phyloP scores from a whole-genome alignment of 2,888 invertebrate genomes.

The Eupithecia dodoneata region DNA sequence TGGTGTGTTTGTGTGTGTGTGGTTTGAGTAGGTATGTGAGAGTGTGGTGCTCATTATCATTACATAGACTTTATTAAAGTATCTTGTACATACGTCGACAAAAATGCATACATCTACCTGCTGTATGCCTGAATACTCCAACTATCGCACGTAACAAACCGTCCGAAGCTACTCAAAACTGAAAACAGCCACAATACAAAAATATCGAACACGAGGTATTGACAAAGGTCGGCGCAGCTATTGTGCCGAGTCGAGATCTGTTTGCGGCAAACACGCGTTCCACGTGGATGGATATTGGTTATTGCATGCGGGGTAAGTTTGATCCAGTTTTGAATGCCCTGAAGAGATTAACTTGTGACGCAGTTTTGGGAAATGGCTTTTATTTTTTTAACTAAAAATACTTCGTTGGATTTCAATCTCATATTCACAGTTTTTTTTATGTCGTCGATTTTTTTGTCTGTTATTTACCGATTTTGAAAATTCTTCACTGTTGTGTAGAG shows the following conservation, averaged over 20 bases:
- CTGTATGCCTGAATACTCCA: not conserved
- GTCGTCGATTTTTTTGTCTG: no score
- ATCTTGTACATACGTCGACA: not conserved
- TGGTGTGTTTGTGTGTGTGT: no score
- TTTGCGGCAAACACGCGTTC: slow-evolving; percentile 55
- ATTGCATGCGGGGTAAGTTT: slow-evolving; percentile 29
- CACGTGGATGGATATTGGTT: slow-evolving; percentile 39
- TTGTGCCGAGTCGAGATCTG: slow-evolving; percentile 51
- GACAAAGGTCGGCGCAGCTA: slow-evolving; percentile 50
- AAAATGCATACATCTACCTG: not conserved
- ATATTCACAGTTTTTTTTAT: not conserved
- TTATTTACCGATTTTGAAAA: no score
- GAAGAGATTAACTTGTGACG: not conserved
- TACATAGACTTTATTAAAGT: no score
- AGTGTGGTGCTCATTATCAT: no score
- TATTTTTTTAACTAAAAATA: no score
- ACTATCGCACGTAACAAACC: not conserved
- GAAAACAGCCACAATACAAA: slow-evolving; percentile 29
- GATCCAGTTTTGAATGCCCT: slow-evolving; percentile 16
- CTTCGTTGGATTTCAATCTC: not conserved
- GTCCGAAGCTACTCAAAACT: slow-evolving; percentile 9
- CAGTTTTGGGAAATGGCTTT: not conserved
- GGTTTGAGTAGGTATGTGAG: no score
- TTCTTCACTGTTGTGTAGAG: no score
- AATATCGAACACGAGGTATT: slow-evolving; percentile 39